These are phyloP conservation scores for Gila robusta DNA, from an alignment of 2,797 vertebrate species.

Conservation along the genomic window DNA sequence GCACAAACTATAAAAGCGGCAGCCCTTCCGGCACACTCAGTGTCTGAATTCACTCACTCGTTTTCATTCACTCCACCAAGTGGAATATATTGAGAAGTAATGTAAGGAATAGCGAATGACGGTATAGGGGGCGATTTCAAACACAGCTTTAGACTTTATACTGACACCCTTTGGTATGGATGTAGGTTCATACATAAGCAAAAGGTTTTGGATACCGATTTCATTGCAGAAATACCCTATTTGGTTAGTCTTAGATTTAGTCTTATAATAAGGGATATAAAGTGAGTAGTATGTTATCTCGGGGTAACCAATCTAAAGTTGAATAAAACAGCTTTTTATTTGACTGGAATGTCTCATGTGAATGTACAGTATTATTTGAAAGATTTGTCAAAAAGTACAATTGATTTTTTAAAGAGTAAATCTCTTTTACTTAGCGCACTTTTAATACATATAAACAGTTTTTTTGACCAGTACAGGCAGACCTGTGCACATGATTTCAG, in stretches of 20 bases:
- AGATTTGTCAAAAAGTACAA: background rate
- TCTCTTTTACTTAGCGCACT: background rate
- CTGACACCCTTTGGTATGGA: background rate
- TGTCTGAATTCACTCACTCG: no score
- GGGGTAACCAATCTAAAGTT: background rate
- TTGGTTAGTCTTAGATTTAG: background rate
- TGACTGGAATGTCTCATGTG: background rate
- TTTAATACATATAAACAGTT: background rate
- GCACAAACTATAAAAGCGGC: background rate
- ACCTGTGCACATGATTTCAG: background rate
- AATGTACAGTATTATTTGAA: background rate
- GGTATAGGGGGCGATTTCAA: background rate
- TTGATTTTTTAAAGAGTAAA: background rate
- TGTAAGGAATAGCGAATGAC: no score
- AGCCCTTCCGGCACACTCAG: background rate
- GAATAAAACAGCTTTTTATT: no score
- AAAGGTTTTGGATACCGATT: background rate
- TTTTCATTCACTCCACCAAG: no score
- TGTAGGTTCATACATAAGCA: background rate
- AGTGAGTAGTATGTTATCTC: background rate
- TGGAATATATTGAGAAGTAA: no score
- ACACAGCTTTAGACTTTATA: background rate
- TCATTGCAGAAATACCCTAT: no score
- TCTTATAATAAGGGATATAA: background rate
- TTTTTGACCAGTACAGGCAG: background rate